These are phyloP conservation scores for Paelopatides confundens DNA, from an alignment of 53 echinoderm and acorn worm genomes.

Conservation along the genomic window DNA sequence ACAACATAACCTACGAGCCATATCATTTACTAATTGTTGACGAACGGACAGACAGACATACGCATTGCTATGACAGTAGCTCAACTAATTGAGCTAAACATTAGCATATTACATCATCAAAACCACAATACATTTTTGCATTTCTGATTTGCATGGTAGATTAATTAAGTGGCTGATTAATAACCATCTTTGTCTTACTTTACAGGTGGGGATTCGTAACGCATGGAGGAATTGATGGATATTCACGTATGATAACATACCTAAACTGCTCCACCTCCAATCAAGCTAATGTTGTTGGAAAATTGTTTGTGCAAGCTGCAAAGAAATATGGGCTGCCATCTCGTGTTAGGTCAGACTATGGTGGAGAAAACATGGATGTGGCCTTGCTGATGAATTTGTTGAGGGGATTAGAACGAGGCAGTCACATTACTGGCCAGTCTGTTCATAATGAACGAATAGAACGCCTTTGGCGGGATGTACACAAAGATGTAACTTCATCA, in stretches of 20 bases:
- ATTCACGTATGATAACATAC: constrained; percentile 53
- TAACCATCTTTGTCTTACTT: too few species aligned
- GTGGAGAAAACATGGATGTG: constrained; percentile 65
- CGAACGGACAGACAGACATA: too few species aligned
- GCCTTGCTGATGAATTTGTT: constrained; percentile 62
- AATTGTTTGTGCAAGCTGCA: constrained; percentile 28
- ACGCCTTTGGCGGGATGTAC: constrained; percentile 68
- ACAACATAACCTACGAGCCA: too few species aligned
- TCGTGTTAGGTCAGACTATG: constrained; percentile 66
- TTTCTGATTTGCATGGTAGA: too few species aligned
- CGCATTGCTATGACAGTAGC: too few species aligned
- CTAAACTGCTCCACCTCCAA: constrained; percentile 67
- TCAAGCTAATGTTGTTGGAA: constrained; percentile 18
- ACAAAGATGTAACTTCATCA: not conserved
- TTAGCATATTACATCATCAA: too few species aligned
- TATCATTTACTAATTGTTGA: too few species aligned
- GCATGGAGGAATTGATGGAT: constrained; percentile 79
- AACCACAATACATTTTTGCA: too few species aligned
- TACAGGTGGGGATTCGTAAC: constrained; percentile 77
- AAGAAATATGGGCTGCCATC: constrained; percentile 74
- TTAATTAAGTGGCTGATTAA: too few species aligned
- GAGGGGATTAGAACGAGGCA: constrained; percentile 54
- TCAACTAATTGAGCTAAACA: too few species aligned
- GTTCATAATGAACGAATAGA: constrained; percentile 69
- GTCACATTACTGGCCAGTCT: constrained; percentile 63